These are phyloP conservation scores for Caenorhabditis sp. DNA, from an alignment of 2,888 invertebrate genomes.

Conservation along the genomic window DNA sequence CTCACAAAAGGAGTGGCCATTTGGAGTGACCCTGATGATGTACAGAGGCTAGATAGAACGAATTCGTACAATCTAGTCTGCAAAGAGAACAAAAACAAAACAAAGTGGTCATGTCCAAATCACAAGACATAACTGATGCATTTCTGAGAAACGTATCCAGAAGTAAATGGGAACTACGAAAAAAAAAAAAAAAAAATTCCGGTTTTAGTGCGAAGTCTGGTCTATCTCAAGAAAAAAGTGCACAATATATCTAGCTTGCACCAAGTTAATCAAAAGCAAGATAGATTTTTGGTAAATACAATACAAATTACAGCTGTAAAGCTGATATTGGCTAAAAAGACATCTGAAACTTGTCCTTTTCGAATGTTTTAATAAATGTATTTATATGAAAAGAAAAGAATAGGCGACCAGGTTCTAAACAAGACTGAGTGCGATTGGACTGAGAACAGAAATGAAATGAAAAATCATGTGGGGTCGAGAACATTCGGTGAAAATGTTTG, in stretches of 20 bases:
- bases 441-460: background rate
- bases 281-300: background rate
- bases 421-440: slow-evolving; percentile 5
- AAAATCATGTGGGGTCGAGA: background rate
- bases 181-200: slow-evolving; percentile 15
- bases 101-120: slow-evolving; percentile 2
- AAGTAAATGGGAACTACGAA: background rate
- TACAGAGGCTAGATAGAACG: background rate
- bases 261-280: background rate
- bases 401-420: background rate
- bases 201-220: slow-evolving; percentile 1
- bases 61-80: slow-evolving; percentile 8
- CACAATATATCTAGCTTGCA: background rate
- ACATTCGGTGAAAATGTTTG: background rate
- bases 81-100: background rate
- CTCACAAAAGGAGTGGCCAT: background rate
- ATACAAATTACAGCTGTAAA: slow-evolving; percentile 19
- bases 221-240: background rate
- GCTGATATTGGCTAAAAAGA: background rate
- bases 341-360: background rate
- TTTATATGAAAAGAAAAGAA: slow-evolving; percentile 8
- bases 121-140: slow-evolving; percentile 11
- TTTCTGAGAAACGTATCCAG: slow-evolving; percentile 7
- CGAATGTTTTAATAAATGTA: slow-evolving; percentile 44
- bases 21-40: background rate